phyloP scores from a whole-genome alignment of 1,140 invertebrate species.

The Drosophila grimshawi region DNA sequence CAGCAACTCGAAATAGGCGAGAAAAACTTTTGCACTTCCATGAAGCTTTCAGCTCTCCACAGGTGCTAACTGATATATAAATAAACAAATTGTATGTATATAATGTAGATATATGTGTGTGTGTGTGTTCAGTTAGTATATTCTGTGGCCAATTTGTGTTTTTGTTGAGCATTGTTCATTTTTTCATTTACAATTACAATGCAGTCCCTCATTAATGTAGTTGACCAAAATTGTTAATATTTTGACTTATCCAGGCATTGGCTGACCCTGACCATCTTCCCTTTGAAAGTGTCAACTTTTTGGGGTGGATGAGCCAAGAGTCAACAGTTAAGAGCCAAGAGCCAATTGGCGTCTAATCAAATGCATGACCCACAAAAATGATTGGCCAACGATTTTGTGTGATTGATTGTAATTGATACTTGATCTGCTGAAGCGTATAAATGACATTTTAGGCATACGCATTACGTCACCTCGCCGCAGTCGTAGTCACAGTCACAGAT shows the following conservation, averaged over 20 bases:
- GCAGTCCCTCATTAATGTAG: too few relatives aligned
- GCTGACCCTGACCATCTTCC: too few relatives aligned
- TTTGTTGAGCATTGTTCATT: too few relatives aligned
- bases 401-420: constrained; percentile 77
- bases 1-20: constrained; percentile 30
- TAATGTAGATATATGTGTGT: neutral
- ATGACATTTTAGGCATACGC: constrained; percentile 77
- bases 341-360: constrained; percentile 8
- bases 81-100: neutral
- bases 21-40: constrained; percentile 39
- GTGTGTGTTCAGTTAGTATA: too few relatives aligned
- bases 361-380: constrained; percentile 65
- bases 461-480: constrained; percentile 74
- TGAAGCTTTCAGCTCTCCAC: neutral
- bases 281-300: too few relatives aligned
- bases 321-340: neutral
- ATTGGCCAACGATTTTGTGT: constrained; percentile 45
- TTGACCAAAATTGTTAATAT: too few relatives aligned
- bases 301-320: neutral
- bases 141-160: too few relatives aligned
- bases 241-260: too few relatives aligned
- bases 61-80: constrained; percentile 12
- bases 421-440: constrained; percentile 79
- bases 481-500: constrained; percentile 51
- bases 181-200: too few relatives aligned